These are phyloP conservation scores for Pavo muticus DNA, from an alignment of 2,113 vertebrate species.

Conservation along the genomic window DNA sequence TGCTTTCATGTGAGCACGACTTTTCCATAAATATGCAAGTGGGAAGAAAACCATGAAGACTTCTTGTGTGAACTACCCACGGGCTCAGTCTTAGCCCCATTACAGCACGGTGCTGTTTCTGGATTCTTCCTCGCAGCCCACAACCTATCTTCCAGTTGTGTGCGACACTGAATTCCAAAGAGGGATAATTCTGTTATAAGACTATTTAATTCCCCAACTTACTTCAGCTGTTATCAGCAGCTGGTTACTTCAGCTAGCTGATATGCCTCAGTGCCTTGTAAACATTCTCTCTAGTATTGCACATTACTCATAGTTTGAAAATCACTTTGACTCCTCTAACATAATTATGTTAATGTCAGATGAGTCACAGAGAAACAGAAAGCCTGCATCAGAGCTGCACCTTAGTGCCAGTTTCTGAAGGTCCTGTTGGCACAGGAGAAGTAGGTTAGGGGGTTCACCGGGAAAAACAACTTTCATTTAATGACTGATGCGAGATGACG, in stretches of 20 bases:
- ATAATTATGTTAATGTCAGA: constrained; percentile 83
- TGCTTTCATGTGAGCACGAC: constrained; percentile 31
- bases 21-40: constrained; percentile 61
- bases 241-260: constrained; percentile 69
- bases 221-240: constrained; percentile 76
- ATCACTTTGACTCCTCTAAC: constrained; percentile 80
- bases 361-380: constrained; percentile 80
- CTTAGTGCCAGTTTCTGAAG: constrained; percentile 62
- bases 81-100: background rate
- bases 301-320: constrained; percentile 85
- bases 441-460: constrained; percentile 41
- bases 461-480: constrained; percentile 47
- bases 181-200: constrained; percentile 24
- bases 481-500: constrained; percentile 7
- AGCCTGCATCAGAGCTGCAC: constrained; percentile 41
- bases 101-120: background rate
- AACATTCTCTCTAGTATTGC: constrained; percentile 69
- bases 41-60: constrained; percentile 65
- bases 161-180: constrained; percentile 8
- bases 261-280: constrained; percentile 64
- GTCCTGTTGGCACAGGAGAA: constrained; percentile 19
- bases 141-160: constrained; percentile 1
- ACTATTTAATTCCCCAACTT: constrained; percentile 61
- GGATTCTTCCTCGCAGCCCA: background rate
- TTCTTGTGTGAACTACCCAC: constrained; percentile 46